These are phyloP conservation scores for Fundulus diaphanus DNA, from an alignment of 2,797 vertebrate genomes.

Conservation along the genomic window DNA sequence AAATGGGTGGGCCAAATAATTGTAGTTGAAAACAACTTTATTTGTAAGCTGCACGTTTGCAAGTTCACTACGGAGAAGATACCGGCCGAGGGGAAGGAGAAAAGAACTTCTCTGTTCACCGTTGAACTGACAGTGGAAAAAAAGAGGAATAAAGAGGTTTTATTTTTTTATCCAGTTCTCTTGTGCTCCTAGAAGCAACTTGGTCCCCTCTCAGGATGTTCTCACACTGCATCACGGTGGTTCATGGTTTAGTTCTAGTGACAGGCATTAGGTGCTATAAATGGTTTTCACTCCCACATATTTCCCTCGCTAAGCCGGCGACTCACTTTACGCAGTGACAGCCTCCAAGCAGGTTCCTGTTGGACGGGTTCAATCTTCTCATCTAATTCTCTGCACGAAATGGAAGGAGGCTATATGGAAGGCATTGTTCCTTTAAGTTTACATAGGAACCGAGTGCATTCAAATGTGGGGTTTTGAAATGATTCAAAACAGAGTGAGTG, in stretches of 20 bases:
- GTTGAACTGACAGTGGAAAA: too few relatives aligned
- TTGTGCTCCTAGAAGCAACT: background rate
- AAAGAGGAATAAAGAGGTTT: background rate
- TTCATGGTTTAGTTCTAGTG: background rate
- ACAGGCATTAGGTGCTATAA: background rate
- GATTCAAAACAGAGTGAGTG: background rate
- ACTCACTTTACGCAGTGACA: background rate
- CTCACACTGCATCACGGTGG: background rate
- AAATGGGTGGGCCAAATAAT: too few relatives aligned
- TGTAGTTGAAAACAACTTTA: too few relatives aligned
- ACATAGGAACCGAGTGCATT: background rate
- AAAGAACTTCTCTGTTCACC: too few relatives aligned
- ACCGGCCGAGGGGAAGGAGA: too few relatives aligned
- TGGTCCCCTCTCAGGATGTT: background rate
- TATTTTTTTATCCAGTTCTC: background rate
- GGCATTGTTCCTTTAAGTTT: background rate
- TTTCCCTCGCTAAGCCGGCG: background rate
- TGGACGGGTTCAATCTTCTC: background rate
- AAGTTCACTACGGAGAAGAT: too few relatives aligned
- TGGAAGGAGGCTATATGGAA: background rate
- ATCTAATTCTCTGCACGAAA: background rate
- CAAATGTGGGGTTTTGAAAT: background rate
- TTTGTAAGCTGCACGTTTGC: too few relatives aligned
- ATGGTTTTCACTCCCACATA: background rate
- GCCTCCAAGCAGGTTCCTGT: background rate